Conservation (phyloP, 2,113 vertebrate genomes). For the Trematocara zebra region DNA sequence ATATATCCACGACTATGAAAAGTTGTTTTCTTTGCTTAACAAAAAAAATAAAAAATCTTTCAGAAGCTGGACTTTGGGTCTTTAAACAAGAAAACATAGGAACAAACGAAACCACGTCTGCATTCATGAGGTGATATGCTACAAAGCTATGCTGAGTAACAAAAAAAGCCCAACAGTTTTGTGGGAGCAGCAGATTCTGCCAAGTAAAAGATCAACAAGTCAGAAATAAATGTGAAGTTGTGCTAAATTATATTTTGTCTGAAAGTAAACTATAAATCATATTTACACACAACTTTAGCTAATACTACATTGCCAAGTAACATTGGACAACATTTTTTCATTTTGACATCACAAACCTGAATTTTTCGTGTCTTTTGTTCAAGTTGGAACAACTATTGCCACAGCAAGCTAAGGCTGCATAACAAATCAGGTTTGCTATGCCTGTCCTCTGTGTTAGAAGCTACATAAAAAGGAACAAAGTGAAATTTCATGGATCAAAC, state of each 20-base stretch:
- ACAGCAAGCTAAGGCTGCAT: neutral
- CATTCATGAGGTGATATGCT: slow-evolving; percentile 31
- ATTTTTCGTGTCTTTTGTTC: neutral
- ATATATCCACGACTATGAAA: neutral
- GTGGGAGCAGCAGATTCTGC: neutral
- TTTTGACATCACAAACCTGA: neutral
- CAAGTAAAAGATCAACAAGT: neutral
- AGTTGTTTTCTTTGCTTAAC: neutral
- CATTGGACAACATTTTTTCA: neutral
- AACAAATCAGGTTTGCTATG: neutral
- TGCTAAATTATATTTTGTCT: neutral
- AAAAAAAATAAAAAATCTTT: neutral
- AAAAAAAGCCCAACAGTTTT: neutral
- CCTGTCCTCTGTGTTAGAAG: neutral
- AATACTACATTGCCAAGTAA: neutral
- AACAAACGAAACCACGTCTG: neutral
- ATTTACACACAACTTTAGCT: neutral
- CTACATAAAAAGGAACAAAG: neutral
- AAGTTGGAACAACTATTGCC: neutral
- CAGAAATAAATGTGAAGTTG: neutral
- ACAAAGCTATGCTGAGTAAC: neutral
- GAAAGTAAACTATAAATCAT: neutral
- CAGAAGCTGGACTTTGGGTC: neutral
- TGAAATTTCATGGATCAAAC: neutral
- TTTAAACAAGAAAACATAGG: neutral